Base-by-base conservation (phyloP, 2,113 vertebrate genomes). In the Rhabdornis inornatus region DNA sequence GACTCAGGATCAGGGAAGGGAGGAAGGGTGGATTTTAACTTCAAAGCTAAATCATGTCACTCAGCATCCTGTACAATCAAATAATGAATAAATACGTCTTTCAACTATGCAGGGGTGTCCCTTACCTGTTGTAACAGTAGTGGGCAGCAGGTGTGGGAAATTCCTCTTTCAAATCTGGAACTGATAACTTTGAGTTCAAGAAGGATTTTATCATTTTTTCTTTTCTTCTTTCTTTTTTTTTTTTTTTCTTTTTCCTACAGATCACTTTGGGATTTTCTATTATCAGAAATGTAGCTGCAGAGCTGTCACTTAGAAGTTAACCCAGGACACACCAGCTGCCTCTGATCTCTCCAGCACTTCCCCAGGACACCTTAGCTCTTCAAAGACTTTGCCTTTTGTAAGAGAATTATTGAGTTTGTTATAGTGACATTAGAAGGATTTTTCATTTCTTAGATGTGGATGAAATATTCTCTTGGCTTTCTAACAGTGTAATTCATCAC, bases 181-280 rank as follows among this genome's bases (percentile, higher is more conserved):
- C 5, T 0, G 0, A 10, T 28, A 65, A 50, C 24, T 69, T 63
- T 35, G n/a, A 68, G 20, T 65, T 80, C 50, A 65, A 60, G 45
- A 39, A 65, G 28, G 8, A 60, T 37, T 60, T 37, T 8, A 27
- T 37, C 25, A 9, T n/a, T 42, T 57, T 40, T 72, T 37, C 5
- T 12, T 39, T 15, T 25, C 15, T 11, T 18, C 16, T 18, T 9
- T 4, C 12, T 52, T 10, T 22, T 17, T 33, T 5, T 6, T 30
- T 31, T 31, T 21, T 40, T 6, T 4, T 0, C 0, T 40, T 6
- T 4, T 0, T 0, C 15, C 13, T 17, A 16, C 33, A 56, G 5
- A 31, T 52, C 35, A 17, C 31, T 53, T 35, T 33, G 42, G 8
- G 13, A 39, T 81, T n/a, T 72, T 11, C 6, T 20, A 1, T 17